phyloP scores from a whole-genome alignment of 1,140 invertebrate species.

The Patella vulgata region DNA sequence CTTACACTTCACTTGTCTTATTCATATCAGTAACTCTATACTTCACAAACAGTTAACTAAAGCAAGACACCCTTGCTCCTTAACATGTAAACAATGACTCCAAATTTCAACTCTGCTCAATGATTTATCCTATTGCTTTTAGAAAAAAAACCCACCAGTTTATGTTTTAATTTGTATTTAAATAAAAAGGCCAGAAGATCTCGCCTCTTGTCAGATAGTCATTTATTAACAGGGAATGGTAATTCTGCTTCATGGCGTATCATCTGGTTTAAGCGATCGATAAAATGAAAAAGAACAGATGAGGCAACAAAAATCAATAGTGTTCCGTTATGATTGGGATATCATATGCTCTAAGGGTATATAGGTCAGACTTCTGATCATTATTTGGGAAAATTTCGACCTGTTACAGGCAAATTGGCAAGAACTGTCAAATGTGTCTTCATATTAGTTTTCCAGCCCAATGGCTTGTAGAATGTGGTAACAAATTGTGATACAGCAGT shows the following conservation, averaged over 20 bases:
- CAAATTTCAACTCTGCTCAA: too few species aligned
- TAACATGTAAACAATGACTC: slow-evolving; percentile 1
- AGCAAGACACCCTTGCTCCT: not conserved
- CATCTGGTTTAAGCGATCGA: slow-evolving; percentile 5
- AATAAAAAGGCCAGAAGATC: too few species aligned
- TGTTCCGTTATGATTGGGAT: slow-evolving; percentile 25
- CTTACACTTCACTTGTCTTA: slow-evolving; percentile 4
- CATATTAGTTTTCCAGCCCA: slow-evolving; percentile 10
- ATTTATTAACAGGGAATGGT: slow-evolving; percentile 3
- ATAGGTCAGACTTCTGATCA: too few species aligned
- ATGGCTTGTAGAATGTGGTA: slow-evolving; percentile 1
- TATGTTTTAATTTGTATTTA: too few species aligned
- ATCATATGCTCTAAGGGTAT: slow-evolving; percentile 16
- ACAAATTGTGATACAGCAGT: slow-evolving; percentile 2
- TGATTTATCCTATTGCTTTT: too few species aligned
- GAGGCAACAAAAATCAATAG: slow-evolving; percentile 22
- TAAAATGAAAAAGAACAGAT: slow-evolving; percentile 10
- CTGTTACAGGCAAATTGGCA: slow-evolving; percentile 4
- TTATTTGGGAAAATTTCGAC: not conserved
- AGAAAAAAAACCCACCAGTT: not conserved
- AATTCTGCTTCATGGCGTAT: not conserved
- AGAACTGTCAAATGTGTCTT: not conserved
- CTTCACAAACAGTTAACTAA: not conserved
- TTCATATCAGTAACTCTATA: slow-evolving; percentile 1
- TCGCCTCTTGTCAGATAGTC: slow-evolving; percentile 1